Base-by-base conservation (phyloP, 2,113 vertebrate genomes). In the Hippocampus barbouri region DNA sequence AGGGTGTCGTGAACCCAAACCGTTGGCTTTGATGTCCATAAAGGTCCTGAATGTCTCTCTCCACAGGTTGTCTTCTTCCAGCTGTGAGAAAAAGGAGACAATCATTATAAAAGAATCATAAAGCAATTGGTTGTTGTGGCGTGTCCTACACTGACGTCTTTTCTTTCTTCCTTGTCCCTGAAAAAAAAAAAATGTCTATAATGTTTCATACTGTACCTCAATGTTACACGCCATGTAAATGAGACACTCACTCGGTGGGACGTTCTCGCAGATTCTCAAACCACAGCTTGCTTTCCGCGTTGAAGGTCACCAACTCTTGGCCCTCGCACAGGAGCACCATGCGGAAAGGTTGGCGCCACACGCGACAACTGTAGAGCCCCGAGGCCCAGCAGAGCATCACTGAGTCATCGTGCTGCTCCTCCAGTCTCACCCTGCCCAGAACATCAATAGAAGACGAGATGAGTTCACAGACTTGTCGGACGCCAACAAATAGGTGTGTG, bases 21-120 rank as follows among this genome's bases (percentile, higher is more conserved):
- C 95, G 69, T 94, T 94, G 71, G 92, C 90, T 91, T 96, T 96
- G 80, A 94, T 62, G 81, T 98, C 96, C 80, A 93, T 82, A 91
- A 97, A 97, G 38, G 79, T 80, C 86, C 84, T 86, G 85, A 95
- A 95, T 60, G 91, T 93, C 88, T 97, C 95, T 76, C 91, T 88
- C 95, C 94, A 96, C 15, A 94, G 68, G 64, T 81, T 68, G 30
- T 94, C 92, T 49, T 93, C 88, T 69, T 91, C 79, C 72, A 51
- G 62, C 86, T 90, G 79, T 43, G 20, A 57, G 57, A 45, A 2
- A 25, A n/a, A 45, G 10, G 21, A 65, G 63, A 45, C 9, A 9
- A 16, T 16, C 1, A 45, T n/a, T 7, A 45, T 25, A 6, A 65
- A 21, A 45, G 1, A 45, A 65, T 45, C 11, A 43, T 30, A 5